A percentile compares a stretch with the other conserved stretches of the same genome.
phyloP scores from a whole-genome alignment of 2,113 vertebrate species.

The Struthio camelus region DNA sequence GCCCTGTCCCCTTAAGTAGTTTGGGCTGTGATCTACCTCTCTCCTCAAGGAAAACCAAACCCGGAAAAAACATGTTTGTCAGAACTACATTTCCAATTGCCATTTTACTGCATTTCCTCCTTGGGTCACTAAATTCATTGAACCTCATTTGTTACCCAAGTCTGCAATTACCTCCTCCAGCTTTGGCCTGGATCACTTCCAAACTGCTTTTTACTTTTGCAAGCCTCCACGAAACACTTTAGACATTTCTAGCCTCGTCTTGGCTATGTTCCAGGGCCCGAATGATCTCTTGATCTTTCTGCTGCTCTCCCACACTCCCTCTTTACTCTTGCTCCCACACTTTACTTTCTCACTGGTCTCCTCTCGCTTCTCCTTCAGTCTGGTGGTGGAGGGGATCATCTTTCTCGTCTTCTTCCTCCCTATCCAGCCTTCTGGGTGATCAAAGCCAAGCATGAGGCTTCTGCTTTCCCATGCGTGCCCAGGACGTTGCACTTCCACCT shows the following conservation, averaged over 20 bases:
- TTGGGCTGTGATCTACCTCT: neutral
- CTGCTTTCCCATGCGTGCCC: accelerated
- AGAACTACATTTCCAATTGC: neutral
- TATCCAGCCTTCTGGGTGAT: neutral
- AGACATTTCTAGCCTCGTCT: neutral
- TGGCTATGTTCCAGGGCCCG: neutral
- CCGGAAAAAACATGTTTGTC: neutral
- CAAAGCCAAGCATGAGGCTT: neutral
- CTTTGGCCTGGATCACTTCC: neutral
- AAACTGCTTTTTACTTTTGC: neutral
- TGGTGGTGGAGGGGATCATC: neutral
- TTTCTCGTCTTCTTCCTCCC: neutral
- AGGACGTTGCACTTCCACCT: neutral
- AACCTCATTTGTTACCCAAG: neutral
- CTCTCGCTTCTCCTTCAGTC: neutral
- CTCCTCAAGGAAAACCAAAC: neutral
- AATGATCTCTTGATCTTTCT: neutral
- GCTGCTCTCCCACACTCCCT: neutral
- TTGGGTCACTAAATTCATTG: neutral
- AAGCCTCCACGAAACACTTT: neutral
- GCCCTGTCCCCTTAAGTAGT: neutral
- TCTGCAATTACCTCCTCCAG: neutral
- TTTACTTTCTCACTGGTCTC: neutral
- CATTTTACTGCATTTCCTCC: neutral
- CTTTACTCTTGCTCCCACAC: neutral